These are phyloP conservation scores for Acheta domesticus DNA, from an alignment of 2,888 invertebrate genomes.

Conservation along the genomic window DNA sequence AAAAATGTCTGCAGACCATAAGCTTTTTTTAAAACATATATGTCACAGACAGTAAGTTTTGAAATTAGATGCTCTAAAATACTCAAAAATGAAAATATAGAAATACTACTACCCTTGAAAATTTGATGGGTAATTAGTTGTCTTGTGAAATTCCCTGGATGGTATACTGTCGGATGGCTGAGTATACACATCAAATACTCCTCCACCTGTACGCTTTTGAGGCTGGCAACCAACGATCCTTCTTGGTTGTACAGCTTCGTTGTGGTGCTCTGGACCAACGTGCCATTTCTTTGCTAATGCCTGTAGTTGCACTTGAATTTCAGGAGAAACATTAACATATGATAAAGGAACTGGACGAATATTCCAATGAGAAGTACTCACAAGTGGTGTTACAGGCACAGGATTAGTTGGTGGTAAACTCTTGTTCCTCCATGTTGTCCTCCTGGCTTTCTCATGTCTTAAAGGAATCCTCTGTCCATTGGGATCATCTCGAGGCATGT, in stretches of 20 bases:
- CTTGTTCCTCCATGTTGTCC: too few species aligned
- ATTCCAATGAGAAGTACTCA: neutral
- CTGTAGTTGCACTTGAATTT: neutral
- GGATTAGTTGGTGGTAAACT: neutral
- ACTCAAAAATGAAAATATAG: too few species aligned
- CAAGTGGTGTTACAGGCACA: neutral
- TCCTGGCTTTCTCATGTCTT: too few species aligned
- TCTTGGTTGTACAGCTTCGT: neutral
- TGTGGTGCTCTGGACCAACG: neutral
- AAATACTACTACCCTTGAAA: neutral
- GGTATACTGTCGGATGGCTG: neutral
- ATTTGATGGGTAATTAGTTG: neutral
- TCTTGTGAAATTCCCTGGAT: neutral
- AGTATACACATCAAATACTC: neutral
- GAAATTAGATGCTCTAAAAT: too few species aligned
- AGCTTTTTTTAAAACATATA: too few species aligned
- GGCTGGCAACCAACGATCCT: neutral
- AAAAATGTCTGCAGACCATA: too few species aligned
- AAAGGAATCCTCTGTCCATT: neutral
- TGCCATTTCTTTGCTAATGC: neutral
- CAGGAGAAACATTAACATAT: neutral
- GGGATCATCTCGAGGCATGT: neutral
- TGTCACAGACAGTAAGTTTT: too few species aligned
- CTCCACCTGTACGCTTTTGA: neutral
- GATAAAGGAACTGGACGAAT: neutral